Conservation (phyloP, 2,113 vertebrate species). For the Campylomormyrus tamandua region DNA sequence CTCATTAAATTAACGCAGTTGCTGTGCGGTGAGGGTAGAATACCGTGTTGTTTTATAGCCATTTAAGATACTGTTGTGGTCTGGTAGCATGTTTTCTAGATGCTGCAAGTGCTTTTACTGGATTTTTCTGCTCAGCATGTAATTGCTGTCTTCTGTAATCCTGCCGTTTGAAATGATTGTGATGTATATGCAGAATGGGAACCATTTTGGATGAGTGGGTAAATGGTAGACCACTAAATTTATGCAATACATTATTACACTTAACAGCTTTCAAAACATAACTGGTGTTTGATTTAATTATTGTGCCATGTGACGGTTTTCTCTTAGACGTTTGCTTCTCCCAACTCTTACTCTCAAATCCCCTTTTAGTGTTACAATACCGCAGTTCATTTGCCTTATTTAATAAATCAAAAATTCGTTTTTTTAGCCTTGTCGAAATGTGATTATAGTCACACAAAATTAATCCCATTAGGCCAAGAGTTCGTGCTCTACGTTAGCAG, state of each 20-base stretch:
- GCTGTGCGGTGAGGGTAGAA: background rate
- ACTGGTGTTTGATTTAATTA: background rate
- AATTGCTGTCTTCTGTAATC: background rate
- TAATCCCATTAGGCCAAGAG: background rate
- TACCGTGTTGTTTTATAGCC: background rate
- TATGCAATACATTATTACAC: background rate
- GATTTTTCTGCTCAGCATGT: background rate
- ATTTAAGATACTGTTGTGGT: background rate
- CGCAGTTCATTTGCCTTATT: background rate
- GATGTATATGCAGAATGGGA: background rate
- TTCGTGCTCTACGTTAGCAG: background rate
- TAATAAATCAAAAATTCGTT: background rate
- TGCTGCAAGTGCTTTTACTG: background rate
- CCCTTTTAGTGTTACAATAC: background rate
- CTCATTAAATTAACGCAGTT: background rate
- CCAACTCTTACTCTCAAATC: background rate
- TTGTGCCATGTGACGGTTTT: background rate
- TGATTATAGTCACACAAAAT: background rate
- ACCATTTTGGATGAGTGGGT: background rate
- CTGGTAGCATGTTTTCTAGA: background rate
- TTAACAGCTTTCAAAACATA: background rate
- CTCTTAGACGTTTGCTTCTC: background rate
- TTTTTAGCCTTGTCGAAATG: background rate
- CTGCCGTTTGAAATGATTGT: background rate
- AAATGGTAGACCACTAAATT: background rate